Evolutionary conservation across 2,888 invertebrate species (phyloP), one percentile per base, ranked within the genome.

Genomic region (Chrysina gloriosa): DNA sequence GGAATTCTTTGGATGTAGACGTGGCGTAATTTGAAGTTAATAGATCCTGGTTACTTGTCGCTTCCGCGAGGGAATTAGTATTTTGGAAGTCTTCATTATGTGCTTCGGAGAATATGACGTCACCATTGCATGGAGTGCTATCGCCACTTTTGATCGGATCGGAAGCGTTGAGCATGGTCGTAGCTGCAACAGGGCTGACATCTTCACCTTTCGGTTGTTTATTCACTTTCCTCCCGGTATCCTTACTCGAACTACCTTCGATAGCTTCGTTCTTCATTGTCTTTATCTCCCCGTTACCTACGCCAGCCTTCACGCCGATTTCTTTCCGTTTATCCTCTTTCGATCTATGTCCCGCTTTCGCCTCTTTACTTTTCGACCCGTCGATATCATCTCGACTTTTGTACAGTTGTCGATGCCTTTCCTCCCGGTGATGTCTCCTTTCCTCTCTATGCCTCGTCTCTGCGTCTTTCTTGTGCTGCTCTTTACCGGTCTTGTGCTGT

Each of bases 321-420:
- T 45, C 69, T 58, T 71, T 70, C 7, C 23, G 23, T 34, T 52
- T 67, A 3, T 61, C 42, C 5, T 66, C 66, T 74, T 58, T 77
- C 73, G 48, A 78, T 77, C 69, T 77, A 77, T 29, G 79, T 75
- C 58, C 72, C 68, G 6, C 70, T 75, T 58, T 73, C 7, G 4
- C 7, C 14, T 50, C 50, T 11, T 50, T 50, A 9, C 16, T 34
- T 11, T 54, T 54, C 0, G n/a, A 5, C 5, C 54, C 34, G 9
- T 54, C 54, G 11, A 23, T 4, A 14, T 58, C 42, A 16, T 63
- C 47, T 14, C 47, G 54, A n/a, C 31, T 42, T 48, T 64, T 63
- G 3, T 67, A n/a, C 6, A n/a, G 52, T 14, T 65, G 54, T 11
- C 25, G 11, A 11, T 71, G 52, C 67, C 65, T 67, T 50, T 69